Base-by-base conservation (phyloP, 2,888 invertebrate genomes). In the Idaea aversata region DNA sequence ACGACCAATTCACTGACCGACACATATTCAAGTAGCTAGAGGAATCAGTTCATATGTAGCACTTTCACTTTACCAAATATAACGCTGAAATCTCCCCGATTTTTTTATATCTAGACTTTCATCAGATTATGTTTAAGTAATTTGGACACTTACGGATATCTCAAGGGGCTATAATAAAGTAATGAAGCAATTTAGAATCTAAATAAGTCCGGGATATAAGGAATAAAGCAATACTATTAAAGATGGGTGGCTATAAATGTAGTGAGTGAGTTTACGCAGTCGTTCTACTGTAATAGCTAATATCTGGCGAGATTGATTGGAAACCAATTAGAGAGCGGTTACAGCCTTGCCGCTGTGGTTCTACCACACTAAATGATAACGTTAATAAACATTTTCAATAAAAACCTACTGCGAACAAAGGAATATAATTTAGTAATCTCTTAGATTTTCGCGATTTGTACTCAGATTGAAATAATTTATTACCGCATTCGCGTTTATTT, bases 211-310 rank as follows among this genome's bases (percentile, higher is more conserved):
- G 10, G 47, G 6, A 25, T 25, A 25, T 5, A 7, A 47, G 47
- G 10, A 13, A 47, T 47, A 13, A 47, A 7, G 7, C 7, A 13
- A 4, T 47, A 47, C 13, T 7, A 3, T 7, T 47, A 13, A 10
- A 47, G 10, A 47, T 47, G 7, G 13, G 47, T 7, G 38, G n/a
- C 38, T 10, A 38, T 10, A 36, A 36, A 1, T 47, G 10, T 47
- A 7, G 47, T 47, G 47, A 3, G 47, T 47, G 7, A 3, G 47
- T 47, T 6, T 47, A 5, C 10, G 36, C 10, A 4, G 47, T 10
- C 13, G 47, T 47, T 69, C 68, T n/a, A 57, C 61, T 57, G 63
- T 60, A 68, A 69, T 58, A 62, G 65, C 59, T 69, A 68, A 72
- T 73, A 70, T 63, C 62, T 36, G 65, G 59, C 25, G 65, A 57